phyloP scores from a whole-genome alignment of 2,113 vertebrate genomes.

The Nettapus auritus region DNA sequence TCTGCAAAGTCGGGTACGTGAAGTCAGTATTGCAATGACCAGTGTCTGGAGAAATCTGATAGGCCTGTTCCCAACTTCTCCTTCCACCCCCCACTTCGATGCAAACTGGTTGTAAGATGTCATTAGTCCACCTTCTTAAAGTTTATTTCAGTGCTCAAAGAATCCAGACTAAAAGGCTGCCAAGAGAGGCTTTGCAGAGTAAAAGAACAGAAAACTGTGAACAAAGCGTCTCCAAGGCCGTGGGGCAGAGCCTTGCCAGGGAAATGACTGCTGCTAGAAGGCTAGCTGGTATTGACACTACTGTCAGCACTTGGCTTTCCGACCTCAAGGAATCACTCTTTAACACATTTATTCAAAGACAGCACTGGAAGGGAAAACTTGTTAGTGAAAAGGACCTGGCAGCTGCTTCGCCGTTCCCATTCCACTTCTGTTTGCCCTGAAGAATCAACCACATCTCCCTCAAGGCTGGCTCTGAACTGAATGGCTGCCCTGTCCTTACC shows the following conservation, averaged over 20 bases:
- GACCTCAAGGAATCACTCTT: neutral
- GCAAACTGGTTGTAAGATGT: rapidly evolving
- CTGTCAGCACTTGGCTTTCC: neutral
- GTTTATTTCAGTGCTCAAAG: neutral
- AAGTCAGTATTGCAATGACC: neutral
- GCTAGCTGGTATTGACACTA: neutral
- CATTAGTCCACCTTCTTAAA: neutral
- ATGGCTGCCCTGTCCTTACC: neutral
- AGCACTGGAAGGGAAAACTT: neutral
- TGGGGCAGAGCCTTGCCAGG: neutral
- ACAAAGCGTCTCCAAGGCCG: neutral
- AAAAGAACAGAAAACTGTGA: neutral
- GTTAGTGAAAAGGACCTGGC: neutral
- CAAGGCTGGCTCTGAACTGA: rapidly evolving
- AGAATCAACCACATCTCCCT: neutral
- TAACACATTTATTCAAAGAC: neutral
- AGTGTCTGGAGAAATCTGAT: rapidly evolving
- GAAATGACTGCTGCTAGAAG: neutral
- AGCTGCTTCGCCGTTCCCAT: neutral
- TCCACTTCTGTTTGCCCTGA: neutral
- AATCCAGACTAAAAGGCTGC: neutral
- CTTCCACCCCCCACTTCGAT: neutral
- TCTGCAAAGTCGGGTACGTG: conserved; percentile 70
- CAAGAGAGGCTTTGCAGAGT: neutral
- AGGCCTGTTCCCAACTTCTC: neutral